Base-by-base conservation (phyloP, 1,140 invertebrate genomes). In the Sarcophaga bullata region DNA sequence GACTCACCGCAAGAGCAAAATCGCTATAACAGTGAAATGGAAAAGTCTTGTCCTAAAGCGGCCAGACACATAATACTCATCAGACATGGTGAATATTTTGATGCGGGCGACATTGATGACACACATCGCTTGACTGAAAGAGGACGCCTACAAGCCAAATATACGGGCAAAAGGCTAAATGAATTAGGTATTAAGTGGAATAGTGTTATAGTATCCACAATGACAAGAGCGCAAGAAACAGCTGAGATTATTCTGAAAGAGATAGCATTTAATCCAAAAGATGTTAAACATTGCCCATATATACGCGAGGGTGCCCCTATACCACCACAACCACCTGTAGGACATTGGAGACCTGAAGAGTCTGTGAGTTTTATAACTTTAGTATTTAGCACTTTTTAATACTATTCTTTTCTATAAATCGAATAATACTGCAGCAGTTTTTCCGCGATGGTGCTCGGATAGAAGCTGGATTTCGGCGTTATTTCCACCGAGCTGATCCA, bases 291-390 rank as follows among this genome's bases (percentile, higher is more conserved):
- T 84, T 94, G 94, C 87, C 92, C 95, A 83, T 91, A 98, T 62
- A 89, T 99, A n/a, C 93, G 97, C 87, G 98, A 99, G 91, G 99
- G 98, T 8, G 96, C 97, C 1, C 98, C 98, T 0, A 95, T 98
- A 86, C 97, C 97, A 8, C 97, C 97, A 0, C 98, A 99, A 86
- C 98, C 98, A 3, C 95, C 96, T 0, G 91, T 95, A 0, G 94
- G 94, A 3, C 92, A 94, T 86, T 99, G 97, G 97, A 94, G 93
- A 88, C 95, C 97, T 1, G 96, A 96, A 88, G 90, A 91, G 86
- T 92, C 94, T 91, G 96, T 97, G 92, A 93, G 92, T 89, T 37
- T 50, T 78, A 46, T 15, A 78, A 5, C 8, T 78, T 9, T 4
- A 48, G 17, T 37, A 10, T 78, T 47, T 37, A 37, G 25, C 25